These are phyloP conservation scores for Drosophila varians DNA, from an alignment of 1,140 invertebrate genomes.

Conservation along the genomic window DNA sequence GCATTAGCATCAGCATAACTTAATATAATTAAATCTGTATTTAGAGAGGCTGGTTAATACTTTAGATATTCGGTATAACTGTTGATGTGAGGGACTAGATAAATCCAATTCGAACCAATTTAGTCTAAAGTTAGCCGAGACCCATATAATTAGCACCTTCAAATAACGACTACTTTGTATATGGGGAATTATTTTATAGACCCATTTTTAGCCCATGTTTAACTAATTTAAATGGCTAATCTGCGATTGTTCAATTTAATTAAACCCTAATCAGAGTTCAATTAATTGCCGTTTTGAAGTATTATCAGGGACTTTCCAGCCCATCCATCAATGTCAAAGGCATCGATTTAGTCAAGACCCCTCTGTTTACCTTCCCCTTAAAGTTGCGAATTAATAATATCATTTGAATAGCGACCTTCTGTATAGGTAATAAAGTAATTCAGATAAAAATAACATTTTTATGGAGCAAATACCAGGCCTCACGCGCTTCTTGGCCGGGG, in stretches of 20 bases:
- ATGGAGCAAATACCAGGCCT: slow-evolving; percentile 33
- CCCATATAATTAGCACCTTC: slow-evolving; percentile 39
- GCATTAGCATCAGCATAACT: slow-evolving; percentile 9
- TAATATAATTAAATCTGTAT: not conserved
- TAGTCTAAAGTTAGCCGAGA: not conserved
- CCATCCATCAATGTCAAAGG: slow-evolving; percentile 54
- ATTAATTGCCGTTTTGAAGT: slow-evolving; percentile 1
- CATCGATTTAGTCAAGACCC: slow-evolving; percentile 34
- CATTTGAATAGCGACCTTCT: not conserved
- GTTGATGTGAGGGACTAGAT: slow-evolving; percentile 8
- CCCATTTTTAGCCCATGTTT: not conserved
- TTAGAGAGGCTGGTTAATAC: not conserved
- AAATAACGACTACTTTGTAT: slow-evolving; percentile 9
- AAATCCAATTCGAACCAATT: slow-evolving; percentile 13
- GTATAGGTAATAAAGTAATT: slow-evolving; percentile 12
- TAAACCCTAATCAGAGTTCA: not conserved
- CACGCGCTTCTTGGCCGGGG: slow-evolving; percentile 22
- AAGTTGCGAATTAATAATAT: not conserved
- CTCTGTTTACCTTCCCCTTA: not conserved
- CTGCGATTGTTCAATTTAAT: not conserved
- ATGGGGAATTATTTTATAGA: not conserved
- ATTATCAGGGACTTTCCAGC: slow-evolving; percentile 26
- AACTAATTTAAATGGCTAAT: not conserved
- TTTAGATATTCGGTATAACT: not conserved
- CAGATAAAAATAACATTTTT: slow-evolving; percentile 33